Percentiles rank a stretch among this genome's conserved stretches.
These are phyloP conservation scores for Poecile atricapillus DNA, from an alignment of 2,113 vertebrate species.

Conservation along the genomic window DNA sequence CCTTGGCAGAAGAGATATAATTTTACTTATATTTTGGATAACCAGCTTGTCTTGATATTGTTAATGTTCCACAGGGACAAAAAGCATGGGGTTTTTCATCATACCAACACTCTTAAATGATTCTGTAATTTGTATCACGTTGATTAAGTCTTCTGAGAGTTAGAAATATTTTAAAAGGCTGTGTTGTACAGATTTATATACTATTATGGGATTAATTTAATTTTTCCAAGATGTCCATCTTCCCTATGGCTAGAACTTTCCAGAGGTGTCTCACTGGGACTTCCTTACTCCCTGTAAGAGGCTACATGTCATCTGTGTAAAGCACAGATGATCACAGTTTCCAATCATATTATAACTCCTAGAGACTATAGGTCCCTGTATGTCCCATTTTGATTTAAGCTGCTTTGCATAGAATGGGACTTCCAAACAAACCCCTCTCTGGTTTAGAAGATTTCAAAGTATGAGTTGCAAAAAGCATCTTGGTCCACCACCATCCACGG, in stretches of 20 bases:
- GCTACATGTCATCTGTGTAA: neutral
- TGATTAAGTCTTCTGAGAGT: slow-evolving; percentile 55
- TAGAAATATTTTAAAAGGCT: slow-evolving; percentile 56
- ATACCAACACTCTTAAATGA: slow-evolving; percentile 57
- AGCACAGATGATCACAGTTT: neutral
- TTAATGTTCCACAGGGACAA: slow-evolving; percentile 56
- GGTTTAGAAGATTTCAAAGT: neutral
- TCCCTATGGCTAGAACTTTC: slow-evolving; percentile 50
- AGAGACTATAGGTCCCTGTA: neutral
- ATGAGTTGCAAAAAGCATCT: neutral
- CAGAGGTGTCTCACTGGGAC: neutral
- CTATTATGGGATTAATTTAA: slow-evolving; percentile 51
- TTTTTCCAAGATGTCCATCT: slow-evolving; percentile 62
- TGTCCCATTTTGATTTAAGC: neutral
- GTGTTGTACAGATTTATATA: slow-evolving; percentile 61
- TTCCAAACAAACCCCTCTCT: neutral
- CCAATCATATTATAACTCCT: neutral
- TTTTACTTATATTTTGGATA: slow-evolving; percentile 56
- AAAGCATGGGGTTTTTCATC: slow-evolving; percentile 57
- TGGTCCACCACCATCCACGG: neutral
- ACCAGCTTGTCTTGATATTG: slow-evolving; percentile 52
- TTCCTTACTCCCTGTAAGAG: neutral
- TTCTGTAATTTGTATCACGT: slow-evolving; percentile 64
- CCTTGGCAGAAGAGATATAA: slow-evolving; percentile 15
- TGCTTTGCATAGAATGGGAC: neutral